Evolutionary conservation across 2,797 vertebrate genomes (phyloP), one percentile per base, ranked within the genome.

Genomic region (Aldrovandia affinis): DNA sequence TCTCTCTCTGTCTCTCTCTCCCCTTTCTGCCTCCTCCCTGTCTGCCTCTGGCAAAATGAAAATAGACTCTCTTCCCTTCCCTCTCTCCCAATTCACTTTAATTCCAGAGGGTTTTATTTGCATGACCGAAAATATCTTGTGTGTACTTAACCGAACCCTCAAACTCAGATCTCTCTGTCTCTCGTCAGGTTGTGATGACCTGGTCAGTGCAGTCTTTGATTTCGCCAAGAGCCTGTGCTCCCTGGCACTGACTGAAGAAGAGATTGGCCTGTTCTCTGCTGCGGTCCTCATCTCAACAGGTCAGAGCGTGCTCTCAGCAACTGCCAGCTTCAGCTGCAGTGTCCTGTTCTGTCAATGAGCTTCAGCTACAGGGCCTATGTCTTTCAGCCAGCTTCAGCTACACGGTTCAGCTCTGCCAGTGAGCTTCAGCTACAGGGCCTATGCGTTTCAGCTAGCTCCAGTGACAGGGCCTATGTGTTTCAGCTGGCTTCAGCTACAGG

Each of bases 221-320:
- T 99, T 99, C 91, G 97, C 98, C 90, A 99, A 99, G 95, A 98
- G 98, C 95, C 95, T 99, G 87, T 99, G 98, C 94, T 97, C 98
- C 82, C 96, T 99, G 93, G 98, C 99, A 93, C 95, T 99, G 89
- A 99, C 98, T 0, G 98, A 99, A 86, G 98, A 99, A 88, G 98
- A 99, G 92, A 99, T 99, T 86, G 98, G 98, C 82, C 96, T 99
- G 93, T 99, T 99, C 95, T 99, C 98, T 50, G 99, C 98, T 87
- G 98, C 98, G 82, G 98, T 99, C 84, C 97, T 99, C 86, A 98
- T 99, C 95, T 99, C 98, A 89, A 98, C 98, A 97, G 98, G 98
- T 99, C 92, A 89, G 94, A 87, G 7, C 5, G 22, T 18, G 3
- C 20, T 2, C 36, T 25, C 20, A 7, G 4, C 22, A 25, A 14